Percentiles rank a stretch among this genome's conserved stretches.
Conservation (phyloP, 2,113 vertebrate species). For the Lasiurus borealis region DNA sequence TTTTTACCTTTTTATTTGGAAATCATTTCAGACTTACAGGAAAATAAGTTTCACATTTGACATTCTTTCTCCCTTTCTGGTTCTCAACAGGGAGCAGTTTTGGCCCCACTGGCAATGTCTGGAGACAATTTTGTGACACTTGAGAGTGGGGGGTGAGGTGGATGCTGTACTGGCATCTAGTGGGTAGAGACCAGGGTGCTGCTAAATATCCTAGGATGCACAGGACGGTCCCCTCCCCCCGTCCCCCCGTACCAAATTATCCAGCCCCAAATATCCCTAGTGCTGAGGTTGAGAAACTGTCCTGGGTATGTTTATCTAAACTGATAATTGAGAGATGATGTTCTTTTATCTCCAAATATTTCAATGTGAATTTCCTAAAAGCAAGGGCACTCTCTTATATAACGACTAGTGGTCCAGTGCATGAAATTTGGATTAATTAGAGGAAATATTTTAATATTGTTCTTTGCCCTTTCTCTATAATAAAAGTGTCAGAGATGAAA, state of each 20-base stretch:
- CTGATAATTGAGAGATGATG: neutral
- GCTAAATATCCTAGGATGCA: too few species aligned
- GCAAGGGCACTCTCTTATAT: neutral
- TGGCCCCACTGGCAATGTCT: neutral
- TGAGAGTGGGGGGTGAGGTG: neutral
- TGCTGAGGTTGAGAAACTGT: neutral
- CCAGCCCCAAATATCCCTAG: neutral
- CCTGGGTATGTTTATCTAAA: neutral
- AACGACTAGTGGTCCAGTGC: neutral
- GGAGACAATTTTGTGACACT: neutral
- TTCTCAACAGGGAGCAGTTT: neutral
- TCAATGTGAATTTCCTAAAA: neutral
- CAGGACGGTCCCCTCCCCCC: too few species aligned
- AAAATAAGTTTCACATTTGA: slow-evolving; percentile 13
- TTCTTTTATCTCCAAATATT: neutral
- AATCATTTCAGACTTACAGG: slow-evolving; percentile 23
- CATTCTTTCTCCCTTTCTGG: neutral
- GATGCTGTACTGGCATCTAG: neutral
- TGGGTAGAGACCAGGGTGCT: neutral
- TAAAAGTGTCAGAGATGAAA: too few species aligned
- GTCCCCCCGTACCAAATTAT: neutral
- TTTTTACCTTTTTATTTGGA: neutral
- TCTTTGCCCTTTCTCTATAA: too few species aligned
- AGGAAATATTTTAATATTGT: too few species aligned
- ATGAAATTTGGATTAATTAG: too few species aligned